A percentile compares a stretch with the other conserved stretches of the same genome.
Evolutionary conservation across 2,888 invertebrate genomes (phyloP).

Genomic region (Alentia gelatinosa): DNA sequence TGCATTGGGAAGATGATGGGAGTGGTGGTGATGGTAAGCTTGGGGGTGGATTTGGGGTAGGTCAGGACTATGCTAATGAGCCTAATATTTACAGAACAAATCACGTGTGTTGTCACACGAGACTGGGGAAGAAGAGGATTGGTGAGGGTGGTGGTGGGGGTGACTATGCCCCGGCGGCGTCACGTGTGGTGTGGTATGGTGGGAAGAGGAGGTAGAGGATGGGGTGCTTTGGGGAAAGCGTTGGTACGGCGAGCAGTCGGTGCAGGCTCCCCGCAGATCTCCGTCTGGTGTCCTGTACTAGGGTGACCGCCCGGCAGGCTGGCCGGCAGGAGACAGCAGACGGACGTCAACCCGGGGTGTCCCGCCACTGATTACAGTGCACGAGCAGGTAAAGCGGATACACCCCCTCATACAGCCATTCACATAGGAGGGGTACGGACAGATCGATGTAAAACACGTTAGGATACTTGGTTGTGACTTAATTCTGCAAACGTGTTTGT

Average conservation of each 20-base stretch:
- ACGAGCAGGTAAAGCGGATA: no score
- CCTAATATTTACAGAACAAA: constrained; percentile 49
- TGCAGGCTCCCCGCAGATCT: neutral
- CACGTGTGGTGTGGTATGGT: neutral
- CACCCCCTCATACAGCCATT: no score
- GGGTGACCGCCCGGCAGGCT: no score
- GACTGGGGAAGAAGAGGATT: neutral
- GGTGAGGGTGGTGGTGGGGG: neutral
- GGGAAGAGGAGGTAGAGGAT: neutral
- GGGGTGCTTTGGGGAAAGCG: neutral
- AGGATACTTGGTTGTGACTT: no score
- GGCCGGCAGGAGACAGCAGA: no score
- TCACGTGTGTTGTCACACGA: constrained; percentile 35
- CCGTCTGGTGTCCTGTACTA: constrained; percentile 2
- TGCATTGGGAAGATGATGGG: neutral
- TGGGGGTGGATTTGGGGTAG: neutral
- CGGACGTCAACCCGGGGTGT: no score
- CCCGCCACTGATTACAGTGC: no score
- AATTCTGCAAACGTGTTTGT: no score
- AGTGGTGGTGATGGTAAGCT: neutral
- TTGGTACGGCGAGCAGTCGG: neutral
- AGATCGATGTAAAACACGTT: no score
- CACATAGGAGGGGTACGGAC: no score
- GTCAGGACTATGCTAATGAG: constrained; percentile 19
- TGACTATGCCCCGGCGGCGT: neutral